Conservation (phyloP, 2,113 vertebrate genomes). For the Chrysemys picta region DNA sequence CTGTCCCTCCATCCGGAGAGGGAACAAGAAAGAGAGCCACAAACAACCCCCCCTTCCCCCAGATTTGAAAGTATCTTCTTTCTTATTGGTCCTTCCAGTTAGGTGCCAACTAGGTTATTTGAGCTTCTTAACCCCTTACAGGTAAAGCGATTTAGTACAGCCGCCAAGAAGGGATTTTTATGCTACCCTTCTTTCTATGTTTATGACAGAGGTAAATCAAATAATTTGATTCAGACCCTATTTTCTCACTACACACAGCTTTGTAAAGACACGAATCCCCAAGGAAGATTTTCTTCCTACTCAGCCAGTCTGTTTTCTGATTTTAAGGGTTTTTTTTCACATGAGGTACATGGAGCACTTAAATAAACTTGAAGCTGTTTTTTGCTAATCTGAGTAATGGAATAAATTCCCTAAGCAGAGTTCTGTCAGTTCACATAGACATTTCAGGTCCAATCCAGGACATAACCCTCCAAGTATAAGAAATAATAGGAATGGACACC, state of each 20-base stretch:
- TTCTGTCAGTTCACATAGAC: background rate
- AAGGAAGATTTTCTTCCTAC: background rate
- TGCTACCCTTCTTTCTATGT: too few relatives aligned
- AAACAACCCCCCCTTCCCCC: too few relatives aligned
- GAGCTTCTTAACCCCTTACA: too few relatives aligned
- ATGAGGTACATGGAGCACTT: background rate
- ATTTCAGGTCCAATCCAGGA: background rate
- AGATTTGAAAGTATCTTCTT: too few relatives aligned
- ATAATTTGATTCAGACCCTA: background rate
- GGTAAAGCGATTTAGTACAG: too few relatives aligned
- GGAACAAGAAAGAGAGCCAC: too few relatives aligned
- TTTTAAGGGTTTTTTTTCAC: background rate
- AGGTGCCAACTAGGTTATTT: too few relatives aligned
- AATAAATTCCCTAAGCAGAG: background rate
- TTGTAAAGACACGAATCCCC: background rate
- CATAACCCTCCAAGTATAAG: background rate
- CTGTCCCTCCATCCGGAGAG: too few relatives aligned
- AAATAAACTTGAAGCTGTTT: background rate
- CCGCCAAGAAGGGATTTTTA: too few relatives aligned
- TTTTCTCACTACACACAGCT: background rate
- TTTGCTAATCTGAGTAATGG: background rate
- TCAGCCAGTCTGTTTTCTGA: background rate
- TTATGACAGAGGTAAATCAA: background rate
- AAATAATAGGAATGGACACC: background rate
- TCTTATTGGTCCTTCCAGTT: too few relatives aligned